Evolutionary conservation across 2,888 invertebrate genomes (phyloP), one percentile per base, ranked within the genome.

Genomic region (Acrobeloides nanus): DNA sequence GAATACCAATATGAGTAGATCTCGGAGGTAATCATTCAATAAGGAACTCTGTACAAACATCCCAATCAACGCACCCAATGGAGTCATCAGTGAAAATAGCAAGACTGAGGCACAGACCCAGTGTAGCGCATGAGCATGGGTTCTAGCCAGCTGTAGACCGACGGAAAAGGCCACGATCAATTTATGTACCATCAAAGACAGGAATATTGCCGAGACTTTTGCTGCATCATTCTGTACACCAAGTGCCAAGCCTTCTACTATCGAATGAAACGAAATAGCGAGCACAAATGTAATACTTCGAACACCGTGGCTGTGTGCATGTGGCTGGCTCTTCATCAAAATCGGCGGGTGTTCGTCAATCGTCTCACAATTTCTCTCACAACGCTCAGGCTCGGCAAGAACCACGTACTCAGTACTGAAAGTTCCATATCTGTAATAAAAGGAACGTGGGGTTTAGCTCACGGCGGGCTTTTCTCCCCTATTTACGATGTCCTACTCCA

Each of bases 51-150:
- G 48, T 12, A 71, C 55, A 17, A 53, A 37, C 52, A 72, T 55
- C 24, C 72, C 72, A 38, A 66, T 42, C 6, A 62, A 4, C 5
- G 65, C 64, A 4, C 84, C 84, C 43, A 84, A 60, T 0, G 85
- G 84, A 3, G 84, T 82, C n/a, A 84, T 83, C 39, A 82, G 67
- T 0, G 84, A 82, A 41, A 78, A 75, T 2, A 74, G 46, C 3
- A 75, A 35, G 33, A 76, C 73, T n/a, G 75, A 74, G 32, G 68
- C 59, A 10, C 77, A 31, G 24, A 67, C 71, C 68, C 64, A 64
- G 38, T 55, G 46, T 17, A 72, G 48, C 21, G 64, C 61, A 48
- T 72, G 73, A 6, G 71, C 72, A 51, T 72, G 73, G 12, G 73
- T 72, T 18, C 73, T 48, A 21, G 68, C 66, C 39, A 72, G 46